A percentile compares a stretch with the other conserved stretches of the same genome.
These are phyloP conservation scores for Drosophila murphyi DNA, from an alignment of 1,140 invertebrate genomes.

Conservation along the genomic window DNA sequence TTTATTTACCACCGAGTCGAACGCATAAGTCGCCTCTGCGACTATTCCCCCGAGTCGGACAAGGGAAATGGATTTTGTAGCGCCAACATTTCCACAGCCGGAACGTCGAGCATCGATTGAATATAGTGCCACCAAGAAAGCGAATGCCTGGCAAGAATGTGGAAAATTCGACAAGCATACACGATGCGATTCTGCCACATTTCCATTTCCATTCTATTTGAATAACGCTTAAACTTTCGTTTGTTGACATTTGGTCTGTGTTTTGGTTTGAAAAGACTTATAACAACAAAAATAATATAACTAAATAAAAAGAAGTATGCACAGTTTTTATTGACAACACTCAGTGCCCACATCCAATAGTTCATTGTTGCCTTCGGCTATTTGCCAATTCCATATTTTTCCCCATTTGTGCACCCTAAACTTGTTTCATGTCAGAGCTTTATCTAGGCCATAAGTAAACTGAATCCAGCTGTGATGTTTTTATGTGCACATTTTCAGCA, in stretches of 20 bases:
- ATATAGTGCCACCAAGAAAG: slow-evolving; percentile 42
- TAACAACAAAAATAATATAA: too few relatives aligned
- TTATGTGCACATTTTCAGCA: too few relatives aligned
- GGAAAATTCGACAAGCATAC: slow-evolving; percentile 2
- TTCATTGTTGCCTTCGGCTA: slow-evolving; percentile 41
- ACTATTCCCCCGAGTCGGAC: slow-evolving; percentile 46
- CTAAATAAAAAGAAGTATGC: too few relatives aligned
- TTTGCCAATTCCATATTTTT: slow-evolving; percentile 26
- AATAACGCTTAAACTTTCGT: slow-evolving; percentile 51
- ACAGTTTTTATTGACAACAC: neutral
- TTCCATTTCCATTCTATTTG: slow-evolving; percentile 17
- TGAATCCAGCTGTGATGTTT: too few relatives aligned
- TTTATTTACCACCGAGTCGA: slow-evolving; percentile 28
- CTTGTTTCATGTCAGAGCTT: neutral
- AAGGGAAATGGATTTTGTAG: slow-evolving; percentile 59
- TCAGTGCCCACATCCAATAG: neutral
- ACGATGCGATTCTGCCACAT: slow-evolving; percentile 29
- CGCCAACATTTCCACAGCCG: slow-evolving; percentile 2
- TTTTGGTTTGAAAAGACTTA: slow-evolving; percentile 13
- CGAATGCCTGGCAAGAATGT: neutral
- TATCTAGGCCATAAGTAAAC: too few relatives aligned
- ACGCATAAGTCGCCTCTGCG: slow-evolving; percentile 61
- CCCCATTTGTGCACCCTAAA: neutral
- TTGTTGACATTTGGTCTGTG: slow-evolving; percentile 5
- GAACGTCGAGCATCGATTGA: slow-evolving; percentile 14